phyloP scores from a whole-genome alignment of 2,113 vertebrate species.

The Misgurnus mizolepis region DNA sequence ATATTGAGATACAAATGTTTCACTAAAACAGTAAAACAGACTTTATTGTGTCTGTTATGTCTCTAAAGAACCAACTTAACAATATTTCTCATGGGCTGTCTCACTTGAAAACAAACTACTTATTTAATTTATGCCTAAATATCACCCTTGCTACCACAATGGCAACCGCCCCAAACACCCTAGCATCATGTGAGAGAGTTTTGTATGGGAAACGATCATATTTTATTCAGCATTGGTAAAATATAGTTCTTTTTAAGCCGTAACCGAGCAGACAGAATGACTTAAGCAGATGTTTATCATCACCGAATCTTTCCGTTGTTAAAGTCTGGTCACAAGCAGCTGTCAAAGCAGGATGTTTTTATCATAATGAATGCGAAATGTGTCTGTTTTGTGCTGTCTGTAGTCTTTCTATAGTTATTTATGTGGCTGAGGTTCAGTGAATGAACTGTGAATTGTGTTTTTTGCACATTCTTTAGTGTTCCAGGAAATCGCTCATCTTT shows the following conservation, averaged over 20 bases:
- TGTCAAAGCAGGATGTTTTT: conserved; percentile 14
- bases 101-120: too few relatives aligned
- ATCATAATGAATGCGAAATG: conserved; percentile 14
- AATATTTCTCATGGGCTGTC: too few relatives aligned
- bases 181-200: neutral
- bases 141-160: neutral
- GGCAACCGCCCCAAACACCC: conserved; percentile 12
- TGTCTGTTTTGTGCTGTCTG: neutral
- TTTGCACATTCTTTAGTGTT: conserved; percentile 18
- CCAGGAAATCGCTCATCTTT: conserved; percentile 13
- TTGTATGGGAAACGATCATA: neutral
- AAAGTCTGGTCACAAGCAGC: conserved; percentile 3
- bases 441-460: conserved; percentile 28
- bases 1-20: too few relatives aligned
- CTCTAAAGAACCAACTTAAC: too few relatives aligned
- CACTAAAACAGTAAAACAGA: too few relatives aligned
- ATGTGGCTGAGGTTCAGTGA: conserved; percentile 9
- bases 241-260: too few relatives aligned
- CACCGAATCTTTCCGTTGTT: conserved; percentile 9
- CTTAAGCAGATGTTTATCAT: neutral
- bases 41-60: too few relatives aligned
- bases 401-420: conserved; percentile 30
- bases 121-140: too few relatives aligned
- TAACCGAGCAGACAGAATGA: neutral
- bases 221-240: neutral